Percentiles rank a stretch among this genome's conserved stretches.
Evolutionary conservation across 2,113 vertebrate genomes (phyloP).

Genomic region (Felis catus): DNA sequence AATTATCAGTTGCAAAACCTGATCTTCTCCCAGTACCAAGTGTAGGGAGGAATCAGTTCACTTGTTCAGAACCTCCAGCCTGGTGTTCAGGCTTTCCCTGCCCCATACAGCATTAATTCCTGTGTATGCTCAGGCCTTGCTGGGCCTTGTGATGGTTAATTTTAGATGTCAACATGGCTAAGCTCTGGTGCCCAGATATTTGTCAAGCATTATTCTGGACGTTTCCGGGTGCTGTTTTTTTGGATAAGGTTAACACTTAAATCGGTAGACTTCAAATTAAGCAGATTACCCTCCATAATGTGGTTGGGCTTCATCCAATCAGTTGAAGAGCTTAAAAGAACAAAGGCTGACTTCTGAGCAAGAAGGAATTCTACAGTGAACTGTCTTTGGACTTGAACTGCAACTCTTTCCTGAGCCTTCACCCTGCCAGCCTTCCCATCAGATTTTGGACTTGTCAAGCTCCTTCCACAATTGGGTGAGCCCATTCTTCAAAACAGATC

Average conservation of each 20-base stretch:
- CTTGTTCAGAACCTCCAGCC: not conserved
- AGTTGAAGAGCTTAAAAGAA: not conserved
- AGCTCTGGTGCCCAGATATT: not conserved
- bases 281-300: not conserved
- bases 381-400: not conserved
- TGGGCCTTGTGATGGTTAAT: not conserved
- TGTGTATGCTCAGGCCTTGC: not conserved
- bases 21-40: not conserved
- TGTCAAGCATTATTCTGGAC: not conserved
- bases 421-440: not conserved
- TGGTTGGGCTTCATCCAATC: not conserved
- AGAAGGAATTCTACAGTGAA: not conserved
- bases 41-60: not conserved
- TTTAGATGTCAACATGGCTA: not conserved
- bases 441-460: not conserved
- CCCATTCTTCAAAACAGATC: not conserved
- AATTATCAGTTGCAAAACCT: not conserved
- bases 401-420: not conserved
- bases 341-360: not conserved
- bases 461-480: not conserved
- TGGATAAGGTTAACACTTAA: not conserved
- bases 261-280: not conserved
- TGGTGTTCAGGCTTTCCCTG: not conserved
- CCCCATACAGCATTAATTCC: not conserved
- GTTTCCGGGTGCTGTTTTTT: not conserved